Conservation (phyloP, 2,113 vertebrate genomes). For the Paedocypris sp. region DNA sequence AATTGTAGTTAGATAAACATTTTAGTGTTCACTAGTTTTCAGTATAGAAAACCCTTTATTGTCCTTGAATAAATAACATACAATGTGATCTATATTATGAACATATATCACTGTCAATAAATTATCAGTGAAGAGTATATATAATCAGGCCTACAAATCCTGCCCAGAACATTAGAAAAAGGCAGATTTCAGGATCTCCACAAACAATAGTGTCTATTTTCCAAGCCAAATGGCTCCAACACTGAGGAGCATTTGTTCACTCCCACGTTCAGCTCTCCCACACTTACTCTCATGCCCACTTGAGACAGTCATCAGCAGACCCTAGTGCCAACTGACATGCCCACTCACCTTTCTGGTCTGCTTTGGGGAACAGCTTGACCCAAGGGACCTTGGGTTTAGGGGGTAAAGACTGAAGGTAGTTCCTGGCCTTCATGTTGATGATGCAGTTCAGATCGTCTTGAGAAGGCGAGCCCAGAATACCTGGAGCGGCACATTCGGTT, state of each 20-base stretch:
- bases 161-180: background rate
- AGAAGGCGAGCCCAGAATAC: constrained; percentile 73
- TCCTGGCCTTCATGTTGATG: constrained; percentile 81
- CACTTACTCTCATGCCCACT: background rate
- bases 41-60: no score
- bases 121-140: no score
- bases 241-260: constrained; percentile 5
- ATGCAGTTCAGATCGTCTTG: constrained; percentile 81
- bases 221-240: no score
- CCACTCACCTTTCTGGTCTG: constrained; percentile 66
- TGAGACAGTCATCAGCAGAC: background rate
- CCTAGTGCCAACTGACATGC: background rate
- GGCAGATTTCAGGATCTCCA: no score
- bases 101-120: no score
- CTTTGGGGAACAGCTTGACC: constrained; percentile 68
- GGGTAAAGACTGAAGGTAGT: constrained; percentile 77
- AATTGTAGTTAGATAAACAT: no score
- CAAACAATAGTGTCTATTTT: no score
- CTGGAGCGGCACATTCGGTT: no score
- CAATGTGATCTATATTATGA: no score
- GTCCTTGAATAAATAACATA: no score
- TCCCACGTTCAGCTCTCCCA: constrained; percentile 21
- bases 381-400: constrained; percentile 72
- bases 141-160: background rate
- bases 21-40: no score